These are phyloP conservation scores for Dascyllus trimaculatus DNA, from an alignment of 2,113 vertebrate genomes.

Conservation along the genomic window DNA sequence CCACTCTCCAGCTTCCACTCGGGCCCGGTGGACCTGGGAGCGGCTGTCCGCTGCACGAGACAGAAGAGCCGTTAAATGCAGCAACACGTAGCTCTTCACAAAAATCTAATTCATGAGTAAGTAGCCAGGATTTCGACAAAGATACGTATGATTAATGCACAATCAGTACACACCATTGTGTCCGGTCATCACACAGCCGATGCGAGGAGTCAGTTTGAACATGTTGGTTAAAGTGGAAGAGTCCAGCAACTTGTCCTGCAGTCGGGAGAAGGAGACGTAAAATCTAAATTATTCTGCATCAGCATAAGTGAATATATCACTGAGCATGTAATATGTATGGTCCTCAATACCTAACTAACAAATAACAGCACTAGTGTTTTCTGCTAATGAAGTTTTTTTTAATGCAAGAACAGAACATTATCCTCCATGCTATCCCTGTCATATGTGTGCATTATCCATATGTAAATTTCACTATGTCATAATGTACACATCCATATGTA, in stretches of 20 bases:
- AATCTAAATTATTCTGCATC: not conserved
- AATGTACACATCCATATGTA: too few species aligned
- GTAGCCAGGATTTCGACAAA: too few species aligned
- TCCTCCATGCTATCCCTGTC: too few species aligned
- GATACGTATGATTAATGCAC: too few species aligned
- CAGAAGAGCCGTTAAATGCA: not conserved
- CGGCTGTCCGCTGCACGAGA: constrained; percentile 82
- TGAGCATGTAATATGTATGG: not conserved
- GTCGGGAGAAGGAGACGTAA: not conserved
- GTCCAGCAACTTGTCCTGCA: constrained; percentile 86
- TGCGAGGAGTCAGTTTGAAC: constrained; percentile 82
- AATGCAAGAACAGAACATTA: too few species aligned
- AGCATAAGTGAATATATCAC: not conserved
- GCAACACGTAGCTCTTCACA: not conserved
- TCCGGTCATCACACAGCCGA: constrained; percentile 88
- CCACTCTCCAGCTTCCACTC: constrained; percentile 85
- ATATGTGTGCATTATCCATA: too few species aligned
- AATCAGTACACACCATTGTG: constrained; percentile 73
- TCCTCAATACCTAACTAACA: too few species aligned
- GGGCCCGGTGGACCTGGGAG: constrained; percentile 87
- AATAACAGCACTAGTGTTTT: too few species aligned
- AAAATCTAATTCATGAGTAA: too few species aligned
- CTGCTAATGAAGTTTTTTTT: too few species aligned
- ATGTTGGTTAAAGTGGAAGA: constrained; percentile 85
- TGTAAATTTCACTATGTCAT: too few species aligned